Percentiles rank a stretch among this genome's conserved stretches.
Evolutionary conservation across 2,113 vertebrate genomes (phyloP).

Genomic region (Arvicanthis niloticus): DNA sequence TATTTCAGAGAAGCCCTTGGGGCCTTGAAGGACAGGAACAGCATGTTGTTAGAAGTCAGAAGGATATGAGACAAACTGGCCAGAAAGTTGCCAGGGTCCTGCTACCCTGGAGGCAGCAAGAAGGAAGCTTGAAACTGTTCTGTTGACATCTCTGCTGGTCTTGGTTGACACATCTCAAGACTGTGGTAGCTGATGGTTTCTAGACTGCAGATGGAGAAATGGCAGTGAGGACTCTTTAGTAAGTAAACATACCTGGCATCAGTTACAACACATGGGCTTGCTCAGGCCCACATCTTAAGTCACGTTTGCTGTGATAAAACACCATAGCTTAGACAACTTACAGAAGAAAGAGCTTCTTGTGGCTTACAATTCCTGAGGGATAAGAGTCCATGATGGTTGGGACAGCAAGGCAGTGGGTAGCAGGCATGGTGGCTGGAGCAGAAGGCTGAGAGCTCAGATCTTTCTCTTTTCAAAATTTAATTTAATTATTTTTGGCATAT

Average conservation of each 20-base stretch:
- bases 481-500: too few relatives aligned
- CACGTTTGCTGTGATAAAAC: background rate
- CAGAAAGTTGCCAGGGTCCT: background rate
- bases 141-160: background rate
- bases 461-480: too few relatives aligned
- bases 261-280: too few relatives aligned
- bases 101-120: background rate
- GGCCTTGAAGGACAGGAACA: conserved; percentile 20
- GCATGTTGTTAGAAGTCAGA: background rate
- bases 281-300: background rate
- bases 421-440: background rate
- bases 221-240: background rate
- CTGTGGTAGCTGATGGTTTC: background rate
- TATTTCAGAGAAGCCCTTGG: conserved; percentile 10
- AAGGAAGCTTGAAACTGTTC: accelerated
- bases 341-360: background rate
- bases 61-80: background rate
- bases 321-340: background rate
- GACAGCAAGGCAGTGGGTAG: background rate
- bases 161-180: background rate
- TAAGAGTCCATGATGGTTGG: background rate
- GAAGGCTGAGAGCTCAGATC: background rate
- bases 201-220: background rate
- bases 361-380: background rate
- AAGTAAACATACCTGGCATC: background rate